Evolutionary conservation across 2,888 invertebrate species (phyloP).

Genomic region (Lordiphosa fenestrarum): DNA sequence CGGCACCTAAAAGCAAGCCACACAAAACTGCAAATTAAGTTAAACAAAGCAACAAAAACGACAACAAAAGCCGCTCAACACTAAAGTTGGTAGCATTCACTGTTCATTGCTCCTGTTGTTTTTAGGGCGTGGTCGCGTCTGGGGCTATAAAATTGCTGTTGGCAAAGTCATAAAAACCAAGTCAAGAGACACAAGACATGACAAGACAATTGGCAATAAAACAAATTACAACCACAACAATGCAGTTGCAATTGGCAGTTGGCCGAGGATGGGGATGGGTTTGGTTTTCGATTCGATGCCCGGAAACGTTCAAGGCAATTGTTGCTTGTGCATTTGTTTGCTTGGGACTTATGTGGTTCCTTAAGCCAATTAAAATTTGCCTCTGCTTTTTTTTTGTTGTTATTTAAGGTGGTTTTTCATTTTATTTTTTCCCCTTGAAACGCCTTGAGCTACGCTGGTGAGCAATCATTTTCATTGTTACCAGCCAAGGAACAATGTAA

Average conservation of each 20-base stretch:
- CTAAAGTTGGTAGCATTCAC: constrained; percentile 24
- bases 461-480: constrained; percentile 12
- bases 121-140: constrained; percentile 32
- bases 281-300: constrained; percentile 25
- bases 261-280: neutral
- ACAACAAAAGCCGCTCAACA: constrained; percentile 17
- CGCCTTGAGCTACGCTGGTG: constrained; percentile 4
- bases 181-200: constrained; percentile 37
- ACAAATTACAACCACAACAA: constrained; percentile 62
- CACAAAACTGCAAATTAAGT: constrained; percentile 65
- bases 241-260: constrained; percentile 17
- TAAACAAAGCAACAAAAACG: constrained; percentile 26
- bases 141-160: constrained; percentile 58
- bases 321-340: constrained; percentile 21
- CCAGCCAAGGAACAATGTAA: constrained; percentile 3
- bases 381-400: constrained; percentile 3
- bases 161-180: constrained; percentile 65
- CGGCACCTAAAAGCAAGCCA: constrained; percentile 53
- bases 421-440: neutral
- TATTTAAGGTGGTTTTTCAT: neutral
- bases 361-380: constrained; percentile 29
- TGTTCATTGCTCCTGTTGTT: constrained; percentile 2
- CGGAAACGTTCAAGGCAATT: constrained; percentile 4
- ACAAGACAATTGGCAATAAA: constrained; percentile 69
- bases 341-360: constrained; percentile 2